Percentiles rank a stretch among this genome's conserved stretches.
Conservation (phyloP, 2,113 vertebrate species). For the Oncorhynchus kisutch region DNA sequence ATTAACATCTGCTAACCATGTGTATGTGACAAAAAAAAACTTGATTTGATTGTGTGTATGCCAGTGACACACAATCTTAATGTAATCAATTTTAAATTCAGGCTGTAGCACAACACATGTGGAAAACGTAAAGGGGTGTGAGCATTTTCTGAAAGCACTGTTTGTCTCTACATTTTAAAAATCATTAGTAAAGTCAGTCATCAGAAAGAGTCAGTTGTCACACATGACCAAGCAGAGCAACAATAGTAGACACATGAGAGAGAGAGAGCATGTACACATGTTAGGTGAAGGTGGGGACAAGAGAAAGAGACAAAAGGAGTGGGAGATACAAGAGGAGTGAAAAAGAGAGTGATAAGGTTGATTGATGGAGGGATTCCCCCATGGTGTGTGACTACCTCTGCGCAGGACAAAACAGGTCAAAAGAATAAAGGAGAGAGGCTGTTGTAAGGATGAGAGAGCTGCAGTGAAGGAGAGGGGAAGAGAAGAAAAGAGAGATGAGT, state of each 20-base stretch:
- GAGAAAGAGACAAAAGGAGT: neutral
- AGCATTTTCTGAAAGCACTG: too few species aligned
- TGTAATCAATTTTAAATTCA: too few species aligned
- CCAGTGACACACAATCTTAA: too few species aligned
- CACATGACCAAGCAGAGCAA: too few species aligned
- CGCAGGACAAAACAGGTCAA: slow-evolving; percentile 77
- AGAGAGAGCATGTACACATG: neutral
- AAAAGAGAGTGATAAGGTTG: neutral
- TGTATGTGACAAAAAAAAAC: too few species aligned
- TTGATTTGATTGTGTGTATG: too few species aligned
- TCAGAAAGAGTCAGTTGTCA: too few species aligned
- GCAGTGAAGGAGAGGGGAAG: slow-evolving; percentile 79
- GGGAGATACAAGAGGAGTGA: neutral
- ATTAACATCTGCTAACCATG: too few species aligned
- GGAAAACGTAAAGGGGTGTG: too few species aligned
- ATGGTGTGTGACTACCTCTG: slow-evolving; percentile 81
- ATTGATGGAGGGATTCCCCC: slow-evolving; percentile 41
- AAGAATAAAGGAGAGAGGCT: slow-evolving; percentile 98
- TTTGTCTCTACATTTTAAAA: too few species aligned
- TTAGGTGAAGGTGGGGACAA: neutral
- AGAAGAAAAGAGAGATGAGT: slow-evolving; percentile 56
- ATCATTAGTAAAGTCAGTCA: too few species aligned
- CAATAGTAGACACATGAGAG: neutral
- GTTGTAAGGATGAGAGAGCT: slow-evolving; percentile 95
- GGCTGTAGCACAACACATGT: too few species aligned